Conservation (phyloP, 1,140 invertebrate species). For the Nebria ingens region DNA sequence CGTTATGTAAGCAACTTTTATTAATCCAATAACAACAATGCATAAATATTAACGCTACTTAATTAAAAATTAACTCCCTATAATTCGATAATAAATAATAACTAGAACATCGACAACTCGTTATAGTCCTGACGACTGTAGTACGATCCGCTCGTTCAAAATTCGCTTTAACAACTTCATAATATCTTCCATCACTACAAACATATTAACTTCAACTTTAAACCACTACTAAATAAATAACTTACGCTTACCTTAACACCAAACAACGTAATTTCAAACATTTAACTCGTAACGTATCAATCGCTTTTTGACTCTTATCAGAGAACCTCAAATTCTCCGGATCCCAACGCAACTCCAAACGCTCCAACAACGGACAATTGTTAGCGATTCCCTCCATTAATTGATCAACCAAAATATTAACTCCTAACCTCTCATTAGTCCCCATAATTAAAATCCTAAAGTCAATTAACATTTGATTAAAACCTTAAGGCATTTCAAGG, state of each 20-base stretch:
- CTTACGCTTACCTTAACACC: constrained; percentile 57
- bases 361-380: constrained; percentile 77
- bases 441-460: constrained; percentile 93
- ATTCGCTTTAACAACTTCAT: constrained; percentile 98
- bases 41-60: constrained; percentile 26
- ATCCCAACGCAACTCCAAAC: constrained; percentile 95
- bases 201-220: constrained; percentile 22
- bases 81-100: constrained; percentile 88
- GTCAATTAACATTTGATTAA: constrained; percentile 9
- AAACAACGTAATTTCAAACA: constrained; percentile 77
- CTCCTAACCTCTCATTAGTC: constrained; percentile 87
- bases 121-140: constrained; percentile 92
- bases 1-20: no score
- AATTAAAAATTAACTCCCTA: constrained; percentile 90
- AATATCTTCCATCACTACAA: constrained; percentile 94
- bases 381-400: constrained; percentile 95
- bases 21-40: neutral
- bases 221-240: no score
- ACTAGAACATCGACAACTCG: constrained; percentile 82
- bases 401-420: constrained; percentile 95
- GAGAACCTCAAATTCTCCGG: constrained; percentile 96
- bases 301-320: constrained; percentile 97
- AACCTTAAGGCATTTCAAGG: constrained; percentile 9
- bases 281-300: constrained; percentile 81
- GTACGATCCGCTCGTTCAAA: constrained; percentile 94